Evolutionary conservation across 1,140 invertebrate species (phyloP), one percentile per base, ranked within the genome.

Genomic region (Yoshiicerus persimilis): DNA sequence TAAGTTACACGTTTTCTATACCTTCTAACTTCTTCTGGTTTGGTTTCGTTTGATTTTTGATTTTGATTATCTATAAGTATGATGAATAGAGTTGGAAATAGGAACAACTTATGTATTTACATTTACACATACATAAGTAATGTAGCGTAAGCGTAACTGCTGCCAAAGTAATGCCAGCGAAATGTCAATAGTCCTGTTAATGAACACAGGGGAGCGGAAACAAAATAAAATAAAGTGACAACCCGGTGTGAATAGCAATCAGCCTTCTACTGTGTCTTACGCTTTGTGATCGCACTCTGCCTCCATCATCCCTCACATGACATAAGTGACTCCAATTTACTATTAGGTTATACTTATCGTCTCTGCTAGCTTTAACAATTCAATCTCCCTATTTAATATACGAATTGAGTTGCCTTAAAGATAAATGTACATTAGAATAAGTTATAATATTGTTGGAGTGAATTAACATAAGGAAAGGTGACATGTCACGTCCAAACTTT

Each of bases 181-280:
- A 77, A 77, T 77, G 70, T 77, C 70, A 77, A 77, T 77, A 77
- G 70, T 77, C 34, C 70, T 77, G 70, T 77, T 77, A 77, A 77
- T 77, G 70, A 77, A 77, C 32, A 77, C 70, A 20, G 34, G 70
- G 70, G 70, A 77, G 70, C 70, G 70, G 70, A 77, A 84, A 56
- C 6, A 56, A 84, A 41, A 84, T 39, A 84, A 84, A 84, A 84
- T 84, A 47, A 84, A 84, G 83, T 84, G 83, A 84, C 83, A 84
- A 84, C 83, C 83, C 83, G 83, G 83, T 84, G 83, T 84, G 83
- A 84, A 84, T 84, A 56, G 83, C 83, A 84, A 84, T 84, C 83
- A 84, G 83, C 41, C 83, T n/a, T 47, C 83, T 41, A 84, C 83
- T 84, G 83, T 84, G 83, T 83, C 41, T 84, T 47, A 36, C 32